Evolutionary conservation across 1,140 invertebrate genomes (phyloP).

Genomic region (Eciton burchellii): DNA sequence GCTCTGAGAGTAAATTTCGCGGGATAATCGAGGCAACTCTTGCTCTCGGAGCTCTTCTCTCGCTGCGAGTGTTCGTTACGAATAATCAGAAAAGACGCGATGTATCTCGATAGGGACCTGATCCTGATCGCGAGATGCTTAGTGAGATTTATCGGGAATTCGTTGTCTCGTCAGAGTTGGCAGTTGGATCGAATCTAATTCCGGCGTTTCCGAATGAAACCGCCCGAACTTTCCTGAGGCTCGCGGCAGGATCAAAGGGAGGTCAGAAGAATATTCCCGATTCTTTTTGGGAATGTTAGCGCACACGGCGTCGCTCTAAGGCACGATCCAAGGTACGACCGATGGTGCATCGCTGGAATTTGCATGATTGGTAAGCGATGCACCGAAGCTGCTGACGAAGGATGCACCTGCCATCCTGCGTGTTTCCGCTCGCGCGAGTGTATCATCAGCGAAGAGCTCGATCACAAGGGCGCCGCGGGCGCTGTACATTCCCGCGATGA

Average conservation of each 20-base stretch:
- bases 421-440: conserved; percentile 44
- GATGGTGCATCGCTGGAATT: conserved; percentile 48
- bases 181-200: not conserved
- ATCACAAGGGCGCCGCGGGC: conserved; percentile 27
- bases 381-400: conserved; percentile 38
- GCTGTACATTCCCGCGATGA: conserved; percentile 9
- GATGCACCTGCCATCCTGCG: conserved; percentile 40
- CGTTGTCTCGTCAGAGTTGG: no score
- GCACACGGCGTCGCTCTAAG: conserved; percentile 19
- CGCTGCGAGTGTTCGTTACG: no score
- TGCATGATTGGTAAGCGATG: conserved; percentile 60
- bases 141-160: not conserved
- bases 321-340: conserved; percentile 15
- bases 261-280: not conserved
- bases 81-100: not conserved
- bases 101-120: not conserved
- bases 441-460: conserved; percentile 50
- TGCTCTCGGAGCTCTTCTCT: not conserved
- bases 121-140: not conserved
- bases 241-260: not conserved
- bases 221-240: not conserved
- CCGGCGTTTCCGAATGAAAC: not conserved
- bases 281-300: conserved; percentile 14
- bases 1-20: not conserved
- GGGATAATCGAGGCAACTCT: not conserved